These are phyloP conservation scores for Cryptoprocta ferox DNA, from an alignment of 2,797 vertebrate genomes.

Conservation along the genomic window DNA sequence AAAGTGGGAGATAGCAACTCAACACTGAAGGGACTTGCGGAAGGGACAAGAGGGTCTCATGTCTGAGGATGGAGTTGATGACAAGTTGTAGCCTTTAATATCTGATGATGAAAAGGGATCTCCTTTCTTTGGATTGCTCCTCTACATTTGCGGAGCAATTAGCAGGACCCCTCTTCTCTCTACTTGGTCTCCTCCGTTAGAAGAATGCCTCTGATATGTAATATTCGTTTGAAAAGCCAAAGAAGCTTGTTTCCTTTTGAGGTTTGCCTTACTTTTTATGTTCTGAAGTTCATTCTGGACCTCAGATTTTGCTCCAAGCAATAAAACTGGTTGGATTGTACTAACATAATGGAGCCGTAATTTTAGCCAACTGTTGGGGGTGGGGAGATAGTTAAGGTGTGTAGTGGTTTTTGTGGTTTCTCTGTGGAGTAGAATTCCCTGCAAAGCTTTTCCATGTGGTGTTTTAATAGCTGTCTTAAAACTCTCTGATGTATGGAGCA, in stretches of 20 bases:
- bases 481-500: constrained; percentile 78
- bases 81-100: constrained; percentile 73
- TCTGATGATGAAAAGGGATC: constrained; percentile 79
- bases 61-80: constrained; percentile 64
- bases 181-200: constrained; percentile 56
- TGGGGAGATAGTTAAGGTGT: constrained; percentile 80
- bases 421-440: constrained; percentile 81
- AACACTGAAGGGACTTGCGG: not conserved
- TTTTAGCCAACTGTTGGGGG: constrained; percentile 79
- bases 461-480: constrained; percentile 83
- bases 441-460: constrained; percentile 84
- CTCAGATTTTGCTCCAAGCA: constrained; percentile 83
- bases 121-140: constrained; percentile 67
- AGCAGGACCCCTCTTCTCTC: constrained; percentile 69
- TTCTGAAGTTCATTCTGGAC: constrained; percentile 82
- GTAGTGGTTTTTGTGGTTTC: constrained; percentile 82
- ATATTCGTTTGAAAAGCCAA: constrained; percentile 80
- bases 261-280: constrained; percentile 80
- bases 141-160: constrained; percentile 78
- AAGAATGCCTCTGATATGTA: constrained; percentile 84
- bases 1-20: not conserved
- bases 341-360: constrained; percentile 76
- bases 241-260: constrained; percentile 79
- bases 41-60: not conserved
- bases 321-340: constrained; percentile 78